A percentile compares a stretch with the other conserved stretches of the same genome.
These are phyloP conservation scores for Perca flavescens DNA, from an alignment of 2,113 vertebrate genomes.

Conservation along the genomic window DNA sequence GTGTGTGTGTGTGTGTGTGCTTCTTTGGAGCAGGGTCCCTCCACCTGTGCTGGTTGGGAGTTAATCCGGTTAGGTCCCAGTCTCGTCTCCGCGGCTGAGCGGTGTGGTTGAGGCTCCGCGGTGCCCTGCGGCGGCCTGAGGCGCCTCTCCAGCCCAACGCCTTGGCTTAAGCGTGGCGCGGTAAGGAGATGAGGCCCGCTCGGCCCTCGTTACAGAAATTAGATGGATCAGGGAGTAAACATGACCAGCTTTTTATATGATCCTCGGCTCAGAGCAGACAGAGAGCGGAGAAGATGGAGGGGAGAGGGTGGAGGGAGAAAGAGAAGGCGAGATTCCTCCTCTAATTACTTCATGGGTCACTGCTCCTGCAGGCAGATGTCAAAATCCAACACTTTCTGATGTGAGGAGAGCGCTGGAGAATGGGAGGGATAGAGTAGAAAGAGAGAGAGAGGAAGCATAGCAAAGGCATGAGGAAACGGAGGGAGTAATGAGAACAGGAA, in stretches of 20 bases:
- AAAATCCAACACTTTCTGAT: constrained; percentile 90
- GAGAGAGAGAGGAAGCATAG: constrained; percentile 43
- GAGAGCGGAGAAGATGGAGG: constrained; percentile 77
- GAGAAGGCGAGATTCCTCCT: constrained; percentile 90
- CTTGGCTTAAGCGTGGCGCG: constrained; percentile 86
- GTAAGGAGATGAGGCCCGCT: constrained; percentile 90
- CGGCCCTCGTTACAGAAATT: constrained; percentile 95
- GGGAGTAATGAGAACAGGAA: constrained; percentile 62
- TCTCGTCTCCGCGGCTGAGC: constrained; percentile 75
- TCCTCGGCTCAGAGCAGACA: constrained; percentile 84
- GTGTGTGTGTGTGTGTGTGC: constrained; percentile 44
- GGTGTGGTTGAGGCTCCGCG: constrained; percentile 84
- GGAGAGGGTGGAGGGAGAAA: constrained; percentile 69
- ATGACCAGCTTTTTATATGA: constrained; percentile 94
- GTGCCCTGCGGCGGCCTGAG: constrained; percentile 75
- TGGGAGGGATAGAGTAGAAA: constrained; percentile 41
- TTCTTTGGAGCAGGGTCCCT: constrained; percentile 69
- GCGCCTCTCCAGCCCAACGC: constrained; percentile 89
- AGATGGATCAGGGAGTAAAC: constrained; percentile 97
- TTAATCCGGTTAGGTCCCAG: constrained; percentile 92
- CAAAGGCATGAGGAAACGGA: constrained; percentile 20
- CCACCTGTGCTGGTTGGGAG: constrained; percentile 87
- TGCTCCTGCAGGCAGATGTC: constrained; percentile 88
- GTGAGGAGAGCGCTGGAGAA: constrained; percentile 75
- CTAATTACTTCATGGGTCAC: constrained; percentile 97